phyloP scores from a whole-genome alignment of 2,888 invertebrate genomes.

The Mesorhabditis belari region DNA sequence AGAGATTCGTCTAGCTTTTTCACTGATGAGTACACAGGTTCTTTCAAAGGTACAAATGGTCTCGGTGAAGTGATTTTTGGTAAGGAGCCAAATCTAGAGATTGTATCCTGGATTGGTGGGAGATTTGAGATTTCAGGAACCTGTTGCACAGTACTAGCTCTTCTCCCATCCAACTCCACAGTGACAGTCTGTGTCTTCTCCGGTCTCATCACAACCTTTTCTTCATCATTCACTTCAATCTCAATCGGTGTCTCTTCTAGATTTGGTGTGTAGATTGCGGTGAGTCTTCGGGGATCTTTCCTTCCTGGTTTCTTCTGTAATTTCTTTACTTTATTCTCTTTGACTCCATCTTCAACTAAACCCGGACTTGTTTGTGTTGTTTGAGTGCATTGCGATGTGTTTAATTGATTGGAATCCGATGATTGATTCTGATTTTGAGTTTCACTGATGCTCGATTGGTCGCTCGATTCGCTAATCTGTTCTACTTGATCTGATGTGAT shows the following conservation, averaged over 20 bases:
- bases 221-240: neutral
- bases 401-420: no score
- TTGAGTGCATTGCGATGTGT: neutral
- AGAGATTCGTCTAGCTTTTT: no score
- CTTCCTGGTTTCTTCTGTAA: neutral
- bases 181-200: neutral
- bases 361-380: neutral
- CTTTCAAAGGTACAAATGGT: neutral
- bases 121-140: neutral
- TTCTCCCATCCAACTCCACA: neutral
- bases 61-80: neutral
- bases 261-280: neutral
- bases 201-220: neutral
- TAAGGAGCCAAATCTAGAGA: no score
- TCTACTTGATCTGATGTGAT: neutral
- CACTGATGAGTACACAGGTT: no score
- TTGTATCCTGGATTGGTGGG: neutral
- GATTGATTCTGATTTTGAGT: neutral
- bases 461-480: neutral
- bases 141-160: neutral
- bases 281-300: neutral
- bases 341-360: neutral
- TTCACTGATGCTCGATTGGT: neutral
- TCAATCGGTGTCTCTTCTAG: no score
- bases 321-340: neutral